Conservation (phyloP, 2,113 vertebrate species). For the Phylloscopus trochiloides region DNA sequence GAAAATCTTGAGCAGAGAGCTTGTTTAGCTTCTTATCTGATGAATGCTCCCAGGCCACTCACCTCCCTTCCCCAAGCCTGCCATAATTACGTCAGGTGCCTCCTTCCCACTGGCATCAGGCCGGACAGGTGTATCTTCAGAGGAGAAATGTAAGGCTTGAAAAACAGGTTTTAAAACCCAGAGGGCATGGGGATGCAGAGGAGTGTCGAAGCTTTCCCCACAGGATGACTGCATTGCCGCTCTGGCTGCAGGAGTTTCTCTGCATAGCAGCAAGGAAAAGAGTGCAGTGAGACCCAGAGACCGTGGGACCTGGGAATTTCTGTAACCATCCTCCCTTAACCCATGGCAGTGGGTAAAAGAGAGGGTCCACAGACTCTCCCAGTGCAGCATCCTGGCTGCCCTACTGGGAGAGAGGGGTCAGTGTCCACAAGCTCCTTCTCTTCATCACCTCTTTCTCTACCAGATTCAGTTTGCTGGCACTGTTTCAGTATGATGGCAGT, state of each 20-base stretch:
- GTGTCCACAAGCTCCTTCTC: not conserved
- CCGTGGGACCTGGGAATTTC: fast-evolving
- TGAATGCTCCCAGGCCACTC: conserved; percentile 4
- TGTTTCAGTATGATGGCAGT: not conserved
- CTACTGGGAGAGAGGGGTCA: not conserved
- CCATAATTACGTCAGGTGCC: conserved; percentile 19
- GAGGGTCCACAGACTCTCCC: not conserved
- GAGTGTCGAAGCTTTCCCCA: conserved; percentile 5
- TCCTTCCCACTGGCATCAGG: conserved; percentile 34
- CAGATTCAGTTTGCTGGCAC: not conserved
- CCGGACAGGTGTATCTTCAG: conserved; percentile 44
- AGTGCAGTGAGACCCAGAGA: not conserved
- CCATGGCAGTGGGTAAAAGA: not conserved
- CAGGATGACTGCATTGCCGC: not conserved
- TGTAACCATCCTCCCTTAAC: not conserved
- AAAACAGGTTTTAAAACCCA: conserved; percentile 59
- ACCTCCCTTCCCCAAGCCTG: not conserved
- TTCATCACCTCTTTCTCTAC: not conserved
- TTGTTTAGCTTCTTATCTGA: conserved; percentile 41
- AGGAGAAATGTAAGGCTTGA: conserved; percentile 38
- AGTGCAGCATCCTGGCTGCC: not conserved
- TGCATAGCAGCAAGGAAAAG: conserved; percentile 11
- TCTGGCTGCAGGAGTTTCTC: conserved; percentile 29
- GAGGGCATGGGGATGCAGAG: conserved; percentile 32
- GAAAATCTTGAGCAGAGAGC: not conserved